Conservation (phyloP, 2,113 vertebrate species). For the Steatornis caripensis region DNA sequence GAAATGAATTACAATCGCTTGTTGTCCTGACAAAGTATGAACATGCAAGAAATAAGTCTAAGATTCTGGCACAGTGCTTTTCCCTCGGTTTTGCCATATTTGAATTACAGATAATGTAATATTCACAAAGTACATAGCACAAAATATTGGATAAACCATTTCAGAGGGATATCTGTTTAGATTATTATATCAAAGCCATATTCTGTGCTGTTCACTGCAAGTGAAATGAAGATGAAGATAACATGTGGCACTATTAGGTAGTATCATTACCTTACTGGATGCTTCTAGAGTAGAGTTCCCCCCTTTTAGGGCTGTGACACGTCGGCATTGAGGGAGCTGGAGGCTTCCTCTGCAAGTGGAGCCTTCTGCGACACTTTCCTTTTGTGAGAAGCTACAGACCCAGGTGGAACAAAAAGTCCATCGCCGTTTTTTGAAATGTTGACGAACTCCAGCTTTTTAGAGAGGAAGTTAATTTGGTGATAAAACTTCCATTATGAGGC, state of each 20-base stretch:
- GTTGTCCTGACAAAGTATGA: neutral
- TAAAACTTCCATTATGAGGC: neutral
- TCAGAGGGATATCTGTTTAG: neutral
- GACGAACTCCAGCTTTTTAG: neutral
- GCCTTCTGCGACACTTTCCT: neutral
- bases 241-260: neutral
- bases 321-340: neutral
- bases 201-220: neutral
- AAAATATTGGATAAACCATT: neutral
- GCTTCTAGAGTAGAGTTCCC: neutral
- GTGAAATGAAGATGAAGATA: neutral
- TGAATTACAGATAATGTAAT: neutral
- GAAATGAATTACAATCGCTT: fast-evolving
- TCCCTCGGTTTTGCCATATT: neutral
- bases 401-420: neutral
- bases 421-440: neutral
- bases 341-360: neutral
- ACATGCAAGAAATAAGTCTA: neutral
- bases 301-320: neutral
- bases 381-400: neutral
- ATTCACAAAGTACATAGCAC: neutral
- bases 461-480: neutral
- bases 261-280: neutral
- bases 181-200: neutral
- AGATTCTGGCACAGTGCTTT: neutral